Base-by-base conservation (phyloP, 2,888 invertebrate species). In the Drosophila parthenogenetica region DNA sequence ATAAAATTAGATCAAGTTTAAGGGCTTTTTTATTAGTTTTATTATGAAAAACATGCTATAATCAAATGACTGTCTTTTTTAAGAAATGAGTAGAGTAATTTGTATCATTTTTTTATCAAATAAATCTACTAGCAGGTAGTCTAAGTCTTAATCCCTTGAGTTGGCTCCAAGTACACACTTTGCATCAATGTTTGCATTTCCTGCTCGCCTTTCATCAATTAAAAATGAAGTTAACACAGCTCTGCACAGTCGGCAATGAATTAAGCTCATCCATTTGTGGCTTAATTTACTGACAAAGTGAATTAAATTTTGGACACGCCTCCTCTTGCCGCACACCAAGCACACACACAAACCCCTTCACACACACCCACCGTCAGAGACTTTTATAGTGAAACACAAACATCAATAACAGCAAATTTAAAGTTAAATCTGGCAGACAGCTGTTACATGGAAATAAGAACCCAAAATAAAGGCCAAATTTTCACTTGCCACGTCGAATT, bases 361-460 rank as follows among this genome's bases (percentile, higher is more conserved):
- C 32, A 58, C 22, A 22, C 22, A 22, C 22, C 22, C 22, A 22
- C n/a, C n/a, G 22, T 22, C 5, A 14, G 1, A 29, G 1, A 29
- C 19, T 46, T 14, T 35, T 16, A 45, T 13, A 58, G 29, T 29
- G 29, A 16, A 45, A 40, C 17, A 48, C 19, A 46, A 50, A 50
- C 37, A 73, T 19, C 43, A 66, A 53, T 29, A 69, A 43, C 22
- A 54, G 25, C 39, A 50, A 57, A 49, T 39, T 39, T 42, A 57
- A 59, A 53, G 48, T 60, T 39, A 22, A 42, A 67, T 60, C 43
- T 78, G 68, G 51, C 66, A 49, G 77, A 69, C 82, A 82, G 77
- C 82, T 87, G 88, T 87, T 87, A 77, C 86, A 87, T 71, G 79
- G 50, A 66, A 81, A 68, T 76, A 61, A 64, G 65, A 35, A 51